Base-by-base conservation (phyloP, 2,113 vertebrate species). In the Platichthys flesus region DNA sequence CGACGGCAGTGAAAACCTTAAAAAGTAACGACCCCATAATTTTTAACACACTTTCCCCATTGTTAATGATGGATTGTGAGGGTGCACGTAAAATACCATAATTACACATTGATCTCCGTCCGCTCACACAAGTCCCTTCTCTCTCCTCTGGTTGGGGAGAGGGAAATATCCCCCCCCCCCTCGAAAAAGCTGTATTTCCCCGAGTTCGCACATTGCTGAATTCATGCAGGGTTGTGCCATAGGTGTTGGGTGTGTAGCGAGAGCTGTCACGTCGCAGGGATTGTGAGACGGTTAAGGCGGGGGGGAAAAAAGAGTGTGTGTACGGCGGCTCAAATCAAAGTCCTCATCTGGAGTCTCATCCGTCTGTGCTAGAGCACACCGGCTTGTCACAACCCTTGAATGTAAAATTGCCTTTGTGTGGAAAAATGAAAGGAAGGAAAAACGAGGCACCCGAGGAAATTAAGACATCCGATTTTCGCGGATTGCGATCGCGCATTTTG, bases 101-200 rank as follows among this genome's bases (percentile, higher is more conserved):
- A 80, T 82, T 82, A 73, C 68, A 74, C 79, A 76, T 61, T 23
- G 82, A 87, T 87, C 82, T 47, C 20, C n/a, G 1, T 21, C 14
- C n/a, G 45, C 23, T 1, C 23, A 23, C 37, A 15, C 10, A 49
- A 35, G 65, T 24, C 20, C 12, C 15, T 52, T 6, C 5, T 54
- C 52, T 67, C 24, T 47, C 47, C 15, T 12, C 40, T 9, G 9
- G 40, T 13, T 0, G 15, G 15, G 35, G 2, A 3, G 3, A 59
- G n/a, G 18, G 5, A 54, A 63, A 65, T 56, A 15, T 8, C 56
- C 42, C 24, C 15, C 15, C 24, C 26, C 61, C 7, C 14, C 9
- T 16, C 23, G 23, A 23, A 28, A 42, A 73, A 71, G 24, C 15
- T 54, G 18, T 37, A 6, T 24, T 51, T 45, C 23, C 23, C 28